Evolutionary conservation across 2,888 invertebrate species (phyloP).

Genomic region (Hyalella azteca): DNA sequence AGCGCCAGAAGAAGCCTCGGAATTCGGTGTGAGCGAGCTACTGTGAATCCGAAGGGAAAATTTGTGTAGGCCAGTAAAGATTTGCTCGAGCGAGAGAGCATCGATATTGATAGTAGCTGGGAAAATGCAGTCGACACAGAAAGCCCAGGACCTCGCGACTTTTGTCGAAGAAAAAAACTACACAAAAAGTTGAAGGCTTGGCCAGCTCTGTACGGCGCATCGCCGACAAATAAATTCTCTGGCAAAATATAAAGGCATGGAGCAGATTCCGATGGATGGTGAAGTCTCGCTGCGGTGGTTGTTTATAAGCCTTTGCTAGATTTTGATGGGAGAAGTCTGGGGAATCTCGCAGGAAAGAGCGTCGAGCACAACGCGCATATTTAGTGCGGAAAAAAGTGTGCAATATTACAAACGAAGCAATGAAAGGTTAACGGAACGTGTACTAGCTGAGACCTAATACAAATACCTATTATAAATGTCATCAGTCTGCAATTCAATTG

Average conservation of each 20-base stretch:
- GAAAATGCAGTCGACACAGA: slow-evolving; percentile 11
- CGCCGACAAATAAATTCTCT: not conserved
- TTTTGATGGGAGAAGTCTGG: too few relatives aligned
- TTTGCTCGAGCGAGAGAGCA: slow-evolving; percentile 33
- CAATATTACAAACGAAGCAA: too few relatives aligned
- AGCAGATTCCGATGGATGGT: not conserved
- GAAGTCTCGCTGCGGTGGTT: too few relatives aligned
- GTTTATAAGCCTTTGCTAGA: too few relatives aligned
- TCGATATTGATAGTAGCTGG: slow-evolving; percentile 26
- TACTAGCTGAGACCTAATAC: too few relatives aligned
- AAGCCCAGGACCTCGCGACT: slow-evolving; percentile 27
- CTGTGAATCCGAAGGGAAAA: slow-evolving; percentile 34
- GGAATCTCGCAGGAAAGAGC: too few relatives aligned
- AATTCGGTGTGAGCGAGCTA: slow-evolving; percentile 23
- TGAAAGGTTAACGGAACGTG: too few relatives aligned
- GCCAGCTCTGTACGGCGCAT: slow-evolving; percentile 10
- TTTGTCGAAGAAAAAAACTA: not conserved
- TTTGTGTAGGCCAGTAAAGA: slow-evolving; percentile 34
- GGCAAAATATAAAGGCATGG: not conserved
- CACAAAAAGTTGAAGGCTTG: not conserved
- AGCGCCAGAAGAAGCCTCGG: slow-evolving; percentile 23
- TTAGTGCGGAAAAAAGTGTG: too few relatives aligned
- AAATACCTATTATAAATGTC: too few relatives aligned
- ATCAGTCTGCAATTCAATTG: too few relatives aligned
- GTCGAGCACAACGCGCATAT: too few relatives aligned